Base-by-base conservation (phyloP, 2,888 invertebrate genomes). In the Andrena marginata region DNA sequence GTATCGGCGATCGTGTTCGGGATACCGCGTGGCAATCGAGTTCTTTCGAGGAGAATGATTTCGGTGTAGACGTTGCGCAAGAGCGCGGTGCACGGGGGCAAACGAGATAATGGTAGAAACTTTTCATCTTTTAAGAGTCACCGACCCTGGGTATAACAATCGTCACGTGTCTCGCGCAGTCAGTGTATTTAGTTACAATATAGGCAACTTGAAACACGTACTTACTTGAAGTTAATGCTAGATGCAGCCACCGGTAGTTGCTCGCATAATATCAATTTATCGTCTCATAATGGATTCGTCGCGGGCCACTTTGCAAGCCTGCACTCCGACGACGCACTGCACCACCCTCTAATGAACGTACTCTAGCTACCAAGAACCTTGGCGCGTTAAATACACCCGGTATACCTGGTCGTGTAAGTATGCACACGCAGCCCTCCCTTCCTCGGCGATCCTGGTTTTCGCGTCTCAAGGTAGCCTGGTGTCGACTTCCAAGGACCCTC, bases 401-500 rank as follows among this genome's bases (percentile, higher is more conserved):
- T 75, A 73, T 64, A 33, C 56, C 20, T 56, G 31, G 56, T 29
- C n/a, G 62, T 33, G 59, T 68, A 62, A 71, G 64, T 75, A 76
- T 64, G 67, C 74, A 42, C 70, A 56, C 54, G 67, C 48, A 26
- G 51, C 29, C 42, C 64, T 75, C 65, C 70, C 75, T 75, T 70
- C 64, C 71, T 59, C 70, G 75, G 64, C 65, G 82, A 85, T 82
- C 84, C 81, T 74, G 78, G 67, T 78, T 83, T 88, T 87, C 85
- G 72, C 85, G 73, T 83, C 82, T 85, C 87, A 86, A 87, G 89
- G 85, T 81, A 87, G 83, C 87, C 80, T 69, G 80, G 84, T 87
- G 82, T 89, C 80, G 87, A 74, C 79, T 87, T 85, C 85, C 89
- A 83, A 89, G 85, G 88, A 84, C 81, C 80, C 69, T 82, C 81